Evolutionary conservation across 2,888 invertebrate species (phyloP).

Genomic region (Pherbina coryleti): DNA sequence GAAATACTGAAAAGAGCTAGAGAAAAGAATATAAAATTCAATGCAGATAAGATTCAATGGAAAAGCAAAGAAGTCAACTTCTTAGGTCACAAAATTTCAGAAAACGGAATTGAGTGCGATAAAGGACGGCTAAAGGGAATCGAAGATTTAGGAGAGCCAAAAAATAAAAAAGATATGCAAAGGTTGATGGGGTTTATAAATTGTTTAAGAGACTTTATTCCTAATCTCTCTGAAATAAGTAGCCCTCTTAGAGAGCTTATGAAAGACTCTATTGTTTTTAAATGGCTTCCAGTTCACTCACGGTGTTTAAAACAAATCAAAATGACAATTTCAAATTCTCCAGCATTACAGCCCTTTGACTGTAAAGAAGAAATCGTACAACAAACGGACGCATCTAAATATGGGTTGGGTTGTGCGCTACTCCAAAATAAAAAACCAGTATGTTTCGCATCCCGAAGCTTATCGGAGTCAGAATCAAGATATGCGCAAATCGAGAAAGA

Average conservation of each 20-base stretch:
- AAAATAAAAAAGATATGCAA: conserved; percentile 38
- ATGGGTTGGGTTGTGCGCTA: conserved; percentile 43
- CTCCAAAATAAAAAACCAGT: conserved; percentile 42
- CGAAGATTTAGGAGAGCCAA: conserved; percentile 29
- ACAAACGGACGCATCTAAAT: conserved; percentile 47
- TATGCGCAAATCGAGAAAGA: conserved; percentile 54
- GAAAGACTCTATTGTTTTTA: conserved; percentile 42
- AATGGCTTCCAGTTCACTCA: conserved; percentile 42
- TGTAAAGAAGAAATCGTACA: conserved; percentile 27
- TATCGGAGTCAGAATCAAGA: conserved; percentile 47
- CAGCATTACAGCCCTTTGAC: conserved; percentile 38
- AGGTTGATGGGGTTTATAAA: conserved; percentile 37
- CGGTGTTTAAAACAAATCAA: conserved; percentile 40
- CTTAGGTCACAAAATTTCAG: conserved; percentile 38
- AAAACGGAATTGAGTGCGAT: conserved; percentile 34
- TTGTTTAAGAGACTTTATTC: conserved; percentile 48
- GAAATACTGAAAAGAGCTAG: conserved; percentile 7
- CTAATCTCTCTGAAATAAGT: conserved; percentile 44
- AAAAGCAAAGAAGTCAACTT: conserved; percentile 18
- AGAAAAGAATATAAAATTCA: conserved; percentile 32
- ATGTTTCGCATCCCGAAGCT: conserved; percentile 46
- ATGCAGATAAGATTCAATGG: conserved; percentile 25
- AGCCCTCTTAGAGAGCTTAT: conserved; percentile 43
- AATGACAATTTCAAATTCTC: conserved; percentile 40
- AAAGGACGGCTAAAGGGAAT: conserved; percentile 37